A percentile compares a stretch with the other conserved stretches of the same genome.
phyloP scores from a whole-genome alignment of 1,140 invertebrate genomes.

The Ylistrum balloti region DNA sequence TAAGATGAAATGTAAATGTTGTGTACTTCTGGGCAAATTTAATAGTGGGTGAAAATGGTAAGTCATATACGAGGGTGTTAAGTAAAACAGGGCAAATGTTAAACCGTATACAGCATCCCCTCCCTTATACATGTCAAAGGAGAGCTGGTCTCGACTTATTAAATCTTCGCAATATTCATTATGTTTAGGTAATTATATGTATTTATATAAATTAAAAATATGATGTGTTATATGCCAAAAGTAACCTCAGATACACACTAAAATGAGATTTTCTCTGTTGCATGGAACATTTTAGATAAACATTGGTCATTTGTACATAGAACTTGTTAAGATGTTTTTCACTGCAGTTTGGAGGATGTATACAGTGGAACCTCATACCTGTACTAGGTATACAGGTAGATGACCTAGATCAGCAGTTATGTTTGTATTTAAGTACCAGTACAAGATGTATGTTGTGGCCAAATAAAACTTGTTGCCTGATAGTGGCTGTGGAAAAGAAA shows the following conservation, averaged over 20 bases:
- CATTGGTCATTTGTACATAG: neutral
- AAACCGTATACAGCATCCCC: too few relatives aligned
- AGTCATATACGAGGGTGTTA: too few relatives aligned
- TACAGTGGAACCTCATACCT: neutral
- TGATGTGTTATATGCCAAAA: slow-evolving; percentile 5
- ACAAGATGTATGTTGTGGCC: neutral
- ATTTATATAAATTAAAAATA: neutral
- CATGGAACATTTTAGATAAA: neutral
- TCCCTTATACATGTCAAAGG: neutral
- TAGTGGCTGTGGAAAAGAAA: too few relatives aligned
- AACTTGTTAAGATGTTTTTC: neutral
- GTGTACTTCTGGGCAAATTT: too few relatives aligned
- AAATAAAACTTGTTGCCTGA: neutral
- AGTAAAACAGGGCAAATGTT: too few relatives aligned
- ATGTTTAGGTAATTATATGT: neutral
- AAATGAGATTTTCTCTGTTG: neutral
- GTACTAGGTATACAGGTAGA: too few relatives aligned
- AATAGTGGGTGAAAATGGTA: too few relatives aligned
- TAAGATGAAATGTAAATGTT: too few relatives aligned
- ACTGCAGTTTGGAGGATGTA: neutral
- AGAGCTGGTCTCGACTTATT: slow-evolving; percentile 14
- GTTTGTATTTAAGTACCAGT: neutral
- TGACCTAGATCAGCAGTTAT: too few relatives aligned
- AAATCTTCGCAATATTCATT: slow-evolving; percentile 12
- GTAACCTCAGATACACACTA: slow-evolving; percentile 6